Conservation (phyloP, 2,113 vertebrate species). For the Carassius carassius region DNA sequence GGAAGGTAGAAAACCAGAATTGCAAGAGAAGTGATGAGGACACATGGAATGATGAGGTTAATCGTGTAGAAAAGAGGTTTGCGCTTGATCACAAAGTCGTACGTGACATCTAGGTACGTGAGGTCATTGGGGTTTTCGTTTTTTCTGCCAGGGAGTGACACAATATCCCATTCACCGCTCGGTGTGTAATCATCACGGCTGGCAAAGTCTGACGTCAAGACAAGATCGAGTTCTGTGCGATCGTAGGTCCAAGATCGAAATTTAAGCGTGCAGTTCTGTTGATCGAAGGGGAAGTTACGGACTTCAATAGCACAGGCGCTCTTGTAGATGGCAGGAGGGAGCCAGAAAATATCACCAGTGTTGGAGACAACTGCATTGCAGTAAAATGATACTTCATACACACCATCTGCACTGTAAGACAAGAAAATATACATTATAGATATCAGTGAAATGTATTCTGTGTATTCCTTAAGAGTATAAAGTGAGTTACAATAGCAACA, state of each 20-base stretch:
- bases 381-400: conserved; percentile 82
- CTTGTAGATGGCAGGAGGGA: conserved; percentile 83
- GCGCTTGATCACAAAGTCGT: conserved; percentile 79
- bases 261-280: conserved; percentile 83
- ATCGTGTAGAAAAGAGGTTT: conserved; percentile 83
- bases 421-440: background rate
- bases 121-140: conserved; percentile 77
- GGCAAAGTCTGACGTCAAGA: conserved; percentile 78
- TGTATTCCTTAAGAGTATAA: background rate
- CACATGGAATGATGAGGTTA: conserved; percentile 80
- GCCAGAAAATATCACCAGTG: conserved; percentile 80
- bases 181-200: conserved; percentile 81
- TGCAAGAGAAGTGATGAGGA: conserved; percentile 79
- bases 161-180: conserved; percentile 82
- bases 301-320: conserved; percentile 82
- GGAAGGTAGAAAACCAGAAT: conserved; percentile 83
- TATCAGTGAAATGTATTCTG: background rate
- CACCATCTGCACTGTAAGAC: conserved; percentile 74
- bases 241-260: conserved; percentile 84
- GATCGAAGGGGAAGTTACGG: conserved; percentile 81
- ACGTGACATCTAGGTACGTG: conserved; percentile 80
- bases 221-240: conserved; percentile 78
- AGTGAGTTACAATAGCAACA: background rate
- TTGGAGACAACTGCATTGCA: conserved; percentile 78
- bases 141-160: conserved; percentile 79